These are phyloP conservation scores for Trichomalopsis sarcophagae DNA, from an alignment of 1,140 invertebrate genomes.

Conservation along the genomic window DNA sequence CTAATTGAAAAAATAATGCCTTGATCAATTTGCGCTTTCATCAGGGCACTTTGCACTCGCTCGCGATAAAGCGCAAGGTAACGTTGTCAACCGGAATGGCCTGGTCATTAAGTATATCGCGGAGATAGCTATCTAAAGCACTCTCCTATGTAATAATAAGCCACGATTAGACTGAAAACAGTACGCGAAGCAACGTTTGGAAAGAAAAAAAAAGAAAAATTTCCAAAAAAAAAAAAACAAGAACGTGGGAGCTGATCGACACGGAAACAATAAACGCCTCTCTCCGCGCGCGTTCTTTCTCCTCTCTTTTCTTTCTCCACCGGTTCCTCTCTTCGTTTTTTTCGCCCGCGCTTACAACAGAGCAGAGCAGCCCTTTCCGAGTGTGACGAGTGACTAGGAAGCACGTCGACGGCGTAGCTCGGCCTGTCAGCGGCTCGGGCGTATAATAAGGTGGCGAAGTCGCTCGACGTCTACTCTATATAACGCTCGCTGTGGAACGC, in stretches of 20 bases:
- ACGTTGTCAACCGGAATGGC: not conserved
- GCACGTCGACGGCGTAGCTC: constrained; percentile 42
- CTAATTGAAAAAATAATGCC: constrained; percentile 1
- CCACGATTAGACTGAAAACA: too few relatives aligned
- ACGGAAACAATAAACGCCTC: constrained; percentile 46
- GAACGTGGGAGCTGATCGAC: constrained; percentile 29
- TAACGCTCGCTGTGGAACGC: constrained; percentile 6
- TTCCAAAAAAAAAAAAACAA: not conserved
- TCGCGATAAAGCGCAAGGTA: not conserved
- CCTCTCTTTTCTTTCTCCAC: not conserved
- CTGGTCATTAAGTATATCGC: constrained; percentile 2
- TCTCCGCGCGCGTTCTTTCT: not conserved
- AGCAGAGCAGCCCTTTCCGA: constrained; percentile 13
- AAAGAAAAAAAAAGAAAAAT: too few relatives aligned
- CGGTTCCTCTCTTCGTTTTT: constrained; percentile 21
- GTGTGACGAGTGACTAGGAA: constrained; percentile 40
- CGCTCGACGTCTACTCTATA: constrained; percentile 42
- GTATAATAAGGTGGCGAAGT: constrained; percentile 60
- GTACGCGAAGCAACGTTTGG: too few relatives aligned
- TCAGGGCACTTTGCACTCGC: not conserved
- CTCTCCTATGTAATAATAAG: not conserved
- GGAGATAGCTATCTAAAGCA: not conserved
- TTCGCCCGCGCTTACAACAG: not conserved
- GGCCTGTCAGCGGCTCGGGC: constrained; percentile 55
- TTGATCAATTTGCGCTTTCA: constrained; percentile 20